Evolutionary conservation across 2,888 invertebrate genomes (phyloP).

Genomic region (Heliconius cydno): DNA sequence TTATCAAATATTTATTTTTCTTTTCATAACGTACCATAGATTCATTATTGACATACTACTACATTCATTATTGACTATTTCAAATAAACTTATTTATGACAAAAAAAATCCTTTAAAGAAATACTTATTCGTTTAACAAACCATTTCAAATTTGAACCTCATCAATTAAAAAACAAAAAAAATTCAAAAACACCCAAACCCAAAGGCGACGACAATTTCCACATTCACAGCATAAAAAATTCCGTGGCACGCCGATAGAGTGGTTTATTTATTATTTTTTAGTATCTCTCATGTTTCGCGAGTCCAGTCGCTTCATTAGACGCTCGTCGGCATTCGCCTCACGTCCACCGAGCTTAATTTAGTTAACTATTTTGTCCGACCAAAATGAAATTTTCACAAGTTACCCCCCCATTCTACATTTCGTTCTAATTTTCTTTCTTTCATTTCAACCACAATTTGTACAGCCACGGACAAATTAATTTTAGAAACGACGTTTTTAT

Average conservation of each 20-base stretch:
- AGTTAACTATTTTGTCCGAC: constrained; percentile 74
- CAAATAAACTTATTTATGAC: no score
- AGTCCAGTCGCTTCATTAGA: constrained; percentile 38
- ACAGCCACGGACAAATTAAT: constrained; percentile 42
- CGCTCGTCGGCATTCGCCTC: constrained; percentile 36
- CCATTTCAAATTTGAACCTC: constrained; percentile 9
- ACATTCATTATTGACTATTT: no score
- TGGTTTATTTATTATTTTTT: constrained; percentile 43
- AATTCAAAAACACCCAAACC: neutral
- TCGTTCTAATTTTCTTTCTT: constrained; percentile 56
- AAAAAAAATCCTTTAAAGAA: no score
- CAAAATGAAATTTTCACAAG: constrained; percentile 61
- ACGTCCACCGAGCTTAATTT: constrained; percentile 61
- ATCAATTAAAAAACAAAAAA: neutral
- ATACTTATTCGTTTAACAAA: neutral
- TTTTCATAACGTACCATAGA: no score
- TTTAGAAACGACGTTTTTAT: constrained; percentile 40
- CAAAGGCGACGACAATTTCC: constrained; percentile 22
- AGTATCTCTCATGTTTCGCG: constrained; percentile 38
- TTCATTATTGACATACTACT: no score
- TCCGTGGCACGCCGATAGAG: constrained; percentile 30
- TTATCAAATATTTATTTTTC: no score
- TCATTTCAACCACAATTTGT: constrained; percentile 46
- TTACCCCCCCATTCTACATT: constrained; percentile 53
- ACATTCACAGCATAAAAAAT: constrained; percentile 26